A percentile compares a stretch with the other conserved stretches of the same genome.
Evolutionary conservation across 2,797 vertebrate genomes (phyloP).

Genomic region (Parauchenoglanis punctatus): DNA sequence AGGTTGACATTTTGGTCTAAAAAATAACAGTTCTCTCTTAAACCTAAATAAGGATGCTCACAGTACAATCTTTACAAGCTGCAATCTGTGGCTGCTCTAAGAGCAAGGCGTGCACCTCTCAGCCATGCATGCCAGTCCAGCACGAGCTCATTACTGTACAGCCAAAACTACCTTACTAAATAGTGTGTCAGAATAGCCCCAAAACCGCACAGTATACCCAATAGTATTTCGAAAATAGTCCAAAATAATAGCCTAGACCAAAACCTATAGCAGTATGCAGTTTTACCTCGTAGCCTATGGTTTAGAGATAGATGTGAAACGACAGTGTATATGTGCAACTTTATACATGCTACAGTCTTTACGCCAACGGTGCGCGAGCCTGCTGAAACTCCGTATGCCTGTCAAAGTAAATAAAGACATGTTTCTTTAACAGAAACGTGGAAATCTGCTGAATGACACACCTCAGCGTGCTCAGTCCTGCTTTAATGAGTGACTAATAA

Average conservation of each 20-base stretch:
- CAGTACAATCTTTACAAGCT: constrained; percentile 15
- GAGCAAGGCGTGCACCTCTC: constrained; percentile 26
- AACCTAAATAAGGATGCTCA: constrained; percentile 28
- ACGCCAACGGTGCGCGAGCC: not conserved
- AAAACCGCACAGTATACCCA: not conserved
- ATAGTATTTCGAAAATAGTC: not conserved
- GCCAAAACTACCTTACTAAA: constrained; percentile 13
- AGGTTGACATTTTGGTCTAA: not conserved
- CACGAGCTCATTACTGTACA: constrained; percentile 26
- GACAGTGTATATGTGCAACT: not conserved
- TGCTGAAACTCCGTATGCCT: not conserved
- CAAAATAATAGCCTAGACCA: constrained; percentile 1
- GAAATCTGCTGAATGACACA: constrained; percentile 42
- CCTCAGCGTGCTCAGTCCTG: constrained; percentile 54
- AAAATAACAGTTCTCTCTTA: not conserved
- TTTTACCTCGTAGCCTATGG: no score
- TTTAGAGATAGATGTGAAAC: not conserved
- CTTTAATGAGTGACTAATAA: constrained; percentile 52
- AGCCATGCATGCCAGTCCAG: constrained; percentile 22
- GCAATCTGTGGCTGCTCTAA: constrained; percentile 30
- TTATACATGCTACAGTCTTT: not conserved
- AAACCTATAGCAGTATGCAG: not conserved
- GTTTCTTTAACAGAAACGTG: constrained; percentile 7
- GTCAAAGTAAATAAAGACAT: not conserved
- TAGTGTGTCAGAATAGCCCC: not conserved